Percentiles rank a stretch among this genome's conserved stretches.
These are phyloP conservation scores for Meta bourneti DNA, from an alignment of 2,888 invertebrate species.

Conservation along the genomic window DNA sequence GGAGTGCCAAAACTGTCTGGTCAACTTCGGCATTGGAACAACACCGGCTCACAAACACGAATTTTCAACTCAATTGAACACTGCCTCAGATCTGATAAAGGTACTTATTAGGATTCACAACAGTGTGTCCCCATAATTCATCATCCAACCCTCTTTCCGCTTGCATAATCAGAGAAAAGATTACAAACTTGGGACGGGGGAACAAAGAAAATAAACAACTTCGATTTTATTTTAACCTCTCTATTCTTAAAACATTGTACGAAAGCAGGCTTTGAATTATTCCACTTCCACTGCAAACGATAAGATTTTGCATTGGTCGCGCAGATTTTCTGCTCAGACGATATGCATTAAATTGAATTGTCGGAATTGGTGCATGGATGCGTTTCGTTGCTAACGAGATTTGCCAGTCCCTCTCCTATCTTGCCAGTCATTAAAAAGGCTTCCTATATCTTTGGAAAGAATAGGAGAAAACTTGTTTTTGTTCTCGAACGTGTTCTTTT, in stretches of 20 bases:
- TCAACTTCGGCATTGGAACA: background rate
- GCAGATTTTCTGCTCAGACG: background rate
- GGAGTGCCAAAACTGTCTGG: background rate
- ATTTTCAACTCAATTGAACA: background rate
- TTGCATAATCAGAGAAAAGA: background rate
- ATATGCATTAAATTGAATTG: background rate
- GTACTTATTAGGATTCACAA: background rate
- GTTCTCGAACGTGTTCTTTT: background rate
- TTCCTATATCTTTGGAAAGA: background rate
- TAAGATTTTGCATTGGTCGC: background rate
- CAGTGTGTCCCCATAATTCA: background rate
- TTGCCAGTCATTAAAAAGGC: background rate
- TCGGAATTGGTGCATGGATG: background rate
- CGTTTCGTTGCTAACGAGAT: background rate
- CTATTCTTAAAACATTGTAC: background rate
- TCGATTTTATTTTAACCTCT: background rate
- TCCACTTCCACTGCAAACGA: background rate
- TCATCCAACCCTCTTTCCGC: background rate
- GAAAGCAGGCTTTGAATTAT: background rate
- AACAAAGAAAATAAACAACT: background rate
- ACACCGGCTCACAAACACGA: background rate
- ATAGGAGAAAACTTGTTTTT: background rate
- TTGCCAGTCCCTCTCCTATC: background rate
- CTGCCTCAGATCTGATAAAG: background rate
- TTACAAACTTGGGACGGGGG: background rate